Evolutionary conservation across 2,888 invertebrate species (phyloP).

Genomic region (Sepiola atlantica): DNA sequence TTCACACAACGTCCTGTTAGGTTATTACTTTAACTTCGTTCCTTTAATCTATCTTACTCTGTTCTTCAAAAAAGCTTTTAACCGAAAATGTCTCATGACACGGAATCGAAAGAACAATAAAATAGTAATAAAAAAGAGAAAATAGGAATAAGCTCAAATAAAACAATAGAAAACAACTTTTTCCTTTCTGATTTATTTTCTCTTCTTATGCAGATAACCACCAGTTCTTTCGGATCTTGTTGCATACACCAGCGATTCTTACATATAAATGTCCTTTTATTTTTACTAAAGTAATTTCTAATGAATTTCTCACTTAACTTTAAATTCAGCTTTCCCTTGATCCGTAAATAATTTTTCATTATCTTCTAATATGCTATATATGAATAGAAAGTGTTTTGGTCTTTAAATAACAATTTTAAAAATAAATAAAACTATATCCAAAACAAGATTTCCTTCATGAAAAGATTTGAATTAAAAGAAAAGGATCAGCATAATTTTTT

Average conservation of each 20-base stretch:
- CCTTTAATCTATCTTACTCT: not conserved
- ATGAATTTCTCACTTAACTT: not conserved
- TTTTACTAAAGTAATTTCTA: not conserved
- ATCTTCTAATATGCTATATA: too few species aligned
- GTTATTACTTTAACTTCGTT: not conserved
- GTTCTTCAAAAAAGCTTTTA: not conserved
- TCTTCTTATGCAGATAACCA: not conserved
- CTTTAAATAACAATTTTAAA: too few species aligned
- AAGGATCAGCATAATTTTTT: too few species aligned
- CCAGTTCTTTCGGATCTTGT: too few species aligned
- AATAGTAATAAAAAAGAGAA: not conserved
- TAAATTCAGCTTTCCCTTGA: not conserved
- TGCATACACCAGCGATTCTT: too few species aligned
- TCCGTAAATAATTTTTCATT: too few species aligned
- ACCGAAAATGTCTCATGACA: not conserved
- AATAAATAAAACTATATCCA: too few species aligned
- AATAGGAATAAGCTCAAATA: not conserved
- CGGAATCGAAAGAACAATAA: not conserved
- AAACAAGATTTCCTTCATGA: too few species aligned
- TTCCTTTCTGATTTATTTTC: not conserved
- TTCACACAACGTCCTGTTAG: conserved; percentile 32
- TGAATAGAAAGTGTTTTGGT: too few species aligned
- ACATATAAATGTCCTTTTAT: not conserved
- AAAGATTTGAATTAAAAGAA: too few species aligned
- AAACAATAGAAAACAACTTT: not conserved